Evolutionary conservation across 1,140 invertebrate species (phyloP), one percentile per base, ranked within the genome.

Genomic region (Drosophila sucinea): DNA sequence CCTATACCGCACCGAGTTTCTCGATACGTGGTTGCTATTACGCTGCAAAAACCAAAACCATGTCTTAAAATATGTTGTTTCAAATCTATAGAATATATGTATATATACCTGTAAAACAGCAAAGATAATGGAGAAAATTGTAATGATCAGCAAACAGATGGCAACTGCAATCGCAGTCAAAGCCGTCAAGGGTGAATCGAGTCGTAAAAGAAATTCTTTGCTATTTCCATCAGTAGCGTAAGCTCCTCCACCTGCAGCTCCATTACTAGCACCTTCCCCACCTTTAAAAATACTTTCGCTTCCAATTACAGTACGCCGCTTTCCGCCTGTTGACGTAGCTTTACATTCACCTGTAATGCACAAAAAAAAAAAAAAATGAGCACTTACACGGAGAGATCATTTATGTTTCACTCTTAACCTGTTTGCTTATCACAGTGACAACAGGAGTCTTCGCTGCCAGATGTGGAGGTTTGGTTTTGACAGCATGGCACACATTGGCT

Each of bases 401-500:
- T 4, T 30, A 2, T 35, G 1, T 51, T 32, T 11, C 56, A 38
- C 30, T 33, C 6, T 17, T 64, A 92, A 96, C 95, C 95, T 33
- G 95, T 95, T 65, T 95, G 94, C 40, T 55, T 57, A 33, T 77
- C 78, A 57, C 82, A 85, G 3, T 87, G 71, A 55, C 82, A 85
- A 38, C 82, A 85, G 25, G 66, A 57, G 0, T 72, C 70, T 35
- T 93, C 93, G 81, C 95, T 93, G 83, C 94, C 92, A 3, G 44
- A 51, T 27, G 44, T 51, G 23, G 44, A 47, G 17, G 44, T 92
- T 10, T 67, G 61, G 44, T 93, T 93, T 0, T 92, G 81, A 80
- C 95, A 96, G 65, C 95, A 96, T 4, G 94, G 94, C 60, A 96
- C 95, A 79, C 95, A 96, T 82, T 96, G 95, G 78, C 95, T 95